Evolutionary conservation across 2,888 invertebrate genomes (phyloP), one percentile per base, ranked within the genome.

Genomic region (Microplitis manilae): DNA sequence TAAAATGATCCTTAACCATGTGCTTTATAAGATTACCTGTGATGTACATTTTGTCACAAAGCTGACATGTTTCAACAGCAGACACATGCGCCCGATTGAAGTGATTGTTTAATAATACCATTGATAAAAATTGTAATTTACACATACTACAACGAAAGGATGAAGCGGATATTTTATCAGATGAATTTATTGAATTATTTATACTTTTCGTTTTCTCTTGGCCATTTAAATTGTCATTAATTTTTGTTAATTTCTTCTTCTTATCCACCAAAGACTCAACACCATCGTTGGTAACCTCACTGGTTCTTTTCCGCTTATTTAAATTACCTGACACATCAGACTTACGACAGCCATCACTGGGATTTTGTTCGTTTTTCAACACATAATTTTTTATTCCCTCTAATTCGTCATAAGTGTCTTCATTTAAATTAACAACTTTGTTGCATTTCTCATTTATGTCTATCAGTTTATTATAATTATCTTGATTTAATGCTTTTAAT

Each of bases 1-100:
- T 77, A 1, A 85, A 78, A 50, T 86, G 86, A 17, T 79, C 69
- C 13, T 85, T 83, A 2, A 85, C 68, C 73, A 86, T 82, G 61
- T 86, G 86, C n/a, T 81, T 79, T 2, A 83, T 80, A 17, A 83
- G 79, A 50, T 81, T 82, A 13, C 82, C 82, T 0, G 79, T 77
- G 20, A 81, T 77, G 13, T 83, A 83, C 38, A 84, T 74, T 1
- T 75, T 69, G 15, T 82, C 81, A 41, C 86, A 86, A 0, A 86
- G 62, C 9, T 82, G 80, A 64, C 86, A 86, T 13, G 82, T 72
- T 6, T 83, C 83, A 0, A 81, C 83, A 6, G 76, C 71, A 0
- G 73, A 67, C 17, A 78, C 76, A 38, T 86, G 86, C 40, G 79
- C 81, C 1, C 79, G 73, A 4, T 79, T 79, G 39, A 83, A 76